phyloP scores from a whole-genome alignment of 2,113 vertebrate genomes.

The Misgurnus anguillicaudatus region DNA sequence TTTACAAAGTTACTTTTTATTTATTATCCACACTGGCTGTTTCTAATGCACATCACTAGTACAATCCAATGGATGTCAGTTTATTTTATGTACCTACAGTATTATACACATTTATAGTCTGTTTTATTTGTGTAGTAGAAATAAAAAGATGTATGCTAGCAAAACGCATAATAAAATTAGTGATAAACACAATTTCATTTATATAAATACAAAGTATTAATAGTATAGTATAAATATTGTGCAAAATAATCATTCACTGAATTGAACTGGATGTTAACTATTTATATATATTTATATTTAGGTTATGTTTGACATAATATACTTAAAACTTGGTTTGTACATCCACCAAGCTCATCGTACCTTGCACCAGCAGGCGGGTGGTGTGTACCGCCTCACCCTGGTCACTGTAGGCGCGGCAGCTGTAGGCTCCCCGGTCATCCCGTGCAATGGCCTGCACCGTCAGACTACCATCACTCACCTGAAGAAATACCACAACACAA shows the following conservation, averaged over 20 bases:
- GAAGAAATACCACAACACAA: neutral
- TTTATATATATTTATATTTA: too few relatives aligned
- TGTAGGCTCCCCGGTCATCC: slow-evolving; percentile 94
- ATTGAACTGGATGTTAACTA: too few relatives aligned
- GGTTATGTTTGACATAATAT: too few relatives aligned
- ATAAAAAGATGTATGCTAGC: neutral
- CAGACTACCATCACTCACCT: slow-evolving; percentile 92
- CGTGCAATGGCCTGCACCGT: slow-evolving; percentile 86
- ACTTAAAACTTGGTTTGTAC: neutral
- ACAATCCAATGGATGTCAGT: too few relatives aligned
- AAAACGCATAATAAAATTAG: neutral
- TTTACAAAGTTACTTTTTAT: too few relatives aligned
- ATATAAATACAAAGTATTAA: too few relatives aligned
- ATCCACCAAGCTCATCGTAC: slow-evolving; percentile 63
- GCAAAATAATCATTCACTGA: too few relatives aligned
- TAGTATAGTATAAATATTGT: too few relatives aligned
- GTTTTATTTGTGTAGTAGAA: neutral
- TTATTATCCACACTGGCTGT: too few relatives aligned
- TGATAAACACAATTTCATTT: too few relatives aligned
- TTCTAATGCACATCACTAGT: too few relatives aligned
- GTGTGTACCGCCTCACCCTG: slow-evolving; percentile 96
- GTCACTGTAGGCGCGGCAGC: slow-evolving; percentile 94
- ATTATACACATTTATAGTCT: neutral
- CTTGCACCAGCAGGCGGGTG: slow-evolving; percentile 95
- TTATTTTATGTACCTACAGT: too few relatives aligned